phyloP scores from a whole-genome alignment of 2,113 vertebrate genomes.

The Paraplagusia blochii region DNA sequence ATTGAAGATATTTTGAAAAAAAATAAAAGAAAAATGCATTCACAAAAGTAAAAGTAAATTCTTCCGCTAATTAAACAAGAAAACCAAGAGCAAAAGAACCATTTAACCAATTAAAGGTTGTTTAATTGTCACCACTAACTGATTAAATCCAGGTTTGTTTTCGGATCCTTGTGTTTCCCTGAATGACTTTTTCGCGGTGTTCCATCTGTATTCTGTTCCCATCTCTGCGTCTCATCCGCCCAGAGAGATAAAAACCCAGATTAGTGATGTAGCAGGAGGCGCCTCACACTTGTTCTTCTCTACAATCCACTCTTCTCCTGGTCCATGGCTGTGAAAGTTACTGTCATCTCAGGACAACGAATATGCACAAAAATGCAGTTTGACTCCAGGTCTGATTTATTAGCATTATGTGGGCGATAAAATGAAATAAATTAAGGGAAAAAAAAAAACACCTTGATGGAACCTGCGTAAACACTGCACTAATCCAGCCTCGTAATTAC shows the following conservation, averaged over 20 bases:
- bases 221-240: conserved; percentile 36
- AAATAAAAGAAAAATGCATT: too few relatives aligned
- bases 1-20: too few relatives aligned
- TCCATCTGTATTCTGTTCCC: conserved; percentile 31
- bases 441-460: not conserved
- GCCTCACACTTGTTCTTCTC: conserved; percentile 39
- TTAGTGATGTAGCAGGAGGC: conserved; percentile 46
- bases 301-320: too few relatives aligned
- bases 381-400: not conserved
- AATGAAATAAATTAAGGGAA: not conserved
- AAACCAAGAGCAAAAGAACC: too few relatives aligned
- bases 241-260: conserved; percentile 46
- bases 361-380: conserved; percentile 21
- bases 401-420: conserved; percentile 2
- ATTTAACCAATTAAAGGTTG: too few relatives aligned
- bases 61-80: too few relatives aligned
- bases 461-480: not conserved
- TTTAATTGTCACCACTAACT: too few relatives aligned
- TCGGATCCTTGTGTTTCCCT: conserved; percentile 22
- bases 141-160: not conserved
- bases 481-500: not conserved
- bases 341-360: conserved; percentile 7
- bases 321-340: too few relatives aligned
- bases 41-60: too few relatives aligned
- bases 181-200: conserved; percentile 5